Evolutionary conservation across 2,888 invertebrate species (phyloP).

Genomic region (Dynastes tityus): DNA sequence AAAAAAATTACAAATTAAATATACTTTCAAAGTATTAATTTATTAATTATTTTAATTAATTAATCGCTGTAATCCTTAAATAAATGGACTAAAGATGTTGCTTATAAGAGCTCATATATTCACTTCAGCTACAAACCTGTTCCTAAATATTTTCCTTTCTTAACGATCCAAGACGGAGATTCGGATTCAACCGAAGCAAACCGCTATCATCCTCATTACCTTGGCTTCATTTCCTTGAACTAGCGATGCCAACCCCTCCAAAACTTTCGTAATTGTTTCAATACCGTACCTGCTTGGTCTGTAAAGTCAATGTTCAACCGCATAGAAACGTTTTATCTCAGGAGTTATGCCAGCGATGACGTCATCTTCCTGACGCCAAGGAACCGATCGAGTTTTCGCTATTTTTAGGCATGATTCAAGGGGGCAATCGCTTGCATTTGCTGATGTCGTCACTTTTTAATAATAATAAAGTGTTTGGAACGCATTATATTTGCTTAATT

Average conservation of each 20-base stretch:
- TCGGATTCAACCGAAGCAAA: background rate
- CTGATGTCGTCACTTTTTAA: slow-evolving; percentile 13
- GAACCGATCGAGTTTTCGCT: slow-evolving; percentile 7
- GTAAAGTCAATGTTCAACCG: slow-evolving; percentile 3
- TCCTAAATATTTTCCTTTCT: no score
- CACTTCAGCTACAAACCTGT: no score
- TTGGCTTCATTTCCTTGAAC: slow-evolving; percentile 20
- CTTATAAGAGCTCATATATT: no score
- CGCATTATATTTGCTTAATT: background rate
- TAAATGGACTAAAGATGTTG: no score
- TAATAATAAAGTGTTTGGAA: background rate
- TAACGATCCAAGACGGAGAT: no score
- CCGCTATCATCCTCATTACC: background rate
- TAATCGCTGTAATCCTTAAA: no score
- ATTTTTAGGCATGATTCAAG: slow-evolving; percentile 25
- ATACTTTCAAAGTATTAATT: no score
- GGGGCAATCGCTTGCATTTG: background rate
- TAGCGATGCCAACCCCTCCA: background rate
- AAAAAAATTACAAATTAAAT: no score
- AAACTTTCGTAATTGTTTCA: no score
- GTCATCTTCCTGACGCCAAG: slow-evolving; percentile 2
- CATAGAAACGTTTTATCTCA: background rate
- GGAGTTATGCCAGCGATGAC: slow-evolving; percentile 18
- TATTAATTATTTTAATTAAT: no score
- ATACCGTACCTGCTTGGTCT: background rate